Percentiles rank a stretch among this genome's conserved stretches.
Conservation (phyloP, 2,797 vertebrate genomes). For the Pipistrellus kuhlii region DNA sequence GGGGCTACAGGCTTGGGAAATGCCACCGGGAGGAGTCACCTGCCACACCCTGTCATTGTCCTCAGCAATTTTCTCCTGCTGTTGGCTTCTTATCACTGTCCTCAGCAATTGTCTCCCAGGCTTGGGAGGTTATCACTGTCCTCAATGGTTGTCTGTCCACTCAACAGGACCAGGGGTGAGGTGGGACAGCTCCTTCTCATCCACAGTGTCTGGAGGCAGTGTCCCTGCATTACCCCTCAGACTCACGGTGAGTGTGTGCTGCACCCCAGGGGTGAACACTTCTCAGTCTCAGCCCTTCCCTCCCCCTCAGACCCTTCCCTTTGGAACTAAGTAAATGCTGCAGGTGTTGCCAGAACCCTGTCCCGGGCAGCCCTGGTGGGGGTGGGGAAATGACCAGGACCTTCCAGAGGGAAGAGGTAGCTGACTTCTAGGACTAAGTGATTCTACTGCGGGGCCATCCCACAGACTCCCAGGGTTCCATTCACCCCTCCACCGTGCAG, state of each 20-base stretch:
- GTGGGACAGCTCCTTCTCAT: too few species aligned
- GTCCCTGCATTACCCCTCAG: not conserved
- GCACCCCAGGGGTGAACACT: too few species aligned
- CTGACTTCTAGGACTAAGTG: too few species aligned
- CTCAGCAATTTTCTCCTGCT: not conserved
- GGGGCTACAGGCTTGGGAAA: not conserved
- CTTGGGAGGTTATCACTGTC: not conserved
- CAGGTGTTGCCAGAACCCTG: not conserved
- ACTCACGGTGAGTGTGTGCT: not conserved
- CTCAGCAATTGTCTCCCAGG: not conserved
- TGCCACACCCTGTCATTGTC: not conserved
- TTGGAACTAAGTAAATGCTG: not conserved
- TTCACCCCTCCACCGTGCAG: not conserved
- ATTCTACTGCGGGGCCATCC: not conserved
- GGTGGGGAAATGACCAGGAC: not conserved
- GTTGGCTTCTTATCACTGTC: not conserved
- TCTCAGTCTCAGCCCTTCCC: not conserved
- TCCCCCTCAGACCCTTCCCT: not conserved
- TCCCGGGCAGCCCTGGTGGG: too few species aligned
- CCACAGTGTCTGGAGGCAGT: not conserved
- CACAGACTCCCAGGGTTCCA: not conserved
- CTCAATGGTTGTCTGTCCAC: not conserved
- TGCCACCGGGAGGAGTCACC: not conserved
- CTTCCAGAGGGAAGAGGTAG: not conserved
- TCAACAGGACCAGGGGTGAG: not conserved